Conservation (phyloP, 2,113 vertebrate genomes). For the Hippocampus guttulatus region DNA sequence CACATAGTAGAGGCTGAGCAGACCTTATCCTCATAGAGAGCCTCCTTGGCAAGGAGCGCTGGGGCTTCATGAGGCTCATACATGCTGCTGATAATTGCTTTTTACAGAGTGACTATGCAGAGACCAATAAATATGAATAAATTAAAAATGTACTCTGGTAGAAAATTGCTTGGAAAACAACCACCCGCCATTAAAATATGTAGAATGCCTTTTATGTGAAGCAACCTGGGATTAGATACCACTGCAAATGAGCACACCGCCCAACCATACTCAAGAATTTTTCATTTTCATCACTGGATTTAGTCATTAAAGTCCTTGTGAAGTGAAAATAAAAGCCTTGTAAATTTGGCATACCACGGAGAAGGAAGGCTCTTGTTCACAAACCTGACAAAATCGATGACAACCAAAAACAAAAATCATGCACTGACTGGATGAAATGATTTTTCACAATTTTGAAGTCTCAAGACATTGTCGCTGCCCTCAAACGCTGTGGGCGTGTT, state of each 20-base stretch:
- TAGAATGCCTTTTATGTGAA: constrained; percentile 76
- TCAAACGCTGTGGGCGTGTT: no score
- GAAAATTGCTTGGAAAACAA: constrained; percentile 82
- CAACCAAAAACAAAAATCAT: background rate
- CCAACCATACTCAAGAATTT: constrained; percentile 78
- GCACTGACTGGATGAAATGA: background rate
- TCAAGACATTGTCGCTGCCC: background rate
- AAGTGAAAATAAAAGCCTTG: constrained; percentile 77
- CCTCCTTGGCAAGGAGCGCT: constrained; percentile 56
- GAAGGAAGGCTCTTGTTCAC: background rate
- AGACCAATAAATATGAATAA: constrained; percentile 82
- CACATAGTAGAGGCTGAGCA: constrained; percentile 43
- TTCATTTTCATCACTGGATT: constrained; percentile 86
- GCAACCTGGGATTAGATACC: constrained; percentile 81
- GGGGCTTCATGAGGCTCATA: constrained; percentile 74
- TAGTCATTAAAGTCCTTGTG: constrained; percentile 86
- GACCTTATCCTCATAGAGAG: constrained; percentile 54
- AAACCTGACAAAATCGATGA: background rate
- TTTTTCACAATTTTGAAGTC: background rate
- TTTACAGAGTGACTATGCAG: constrained; percentile 73
- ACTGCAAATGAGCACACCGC: constrained; percentile 85
- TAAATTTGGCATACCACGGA: constrained; percentile 59
- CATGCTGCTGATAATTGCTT: constrained; percentile 74
- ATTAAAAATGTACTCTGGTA: constrained; percentile 82
- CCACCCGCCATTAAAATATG: constrained; percentile 78